Evolutionary conservation across 2,888 invertebrate species (phyloP).

Genomic region (Cotesia congregata): DNA sequence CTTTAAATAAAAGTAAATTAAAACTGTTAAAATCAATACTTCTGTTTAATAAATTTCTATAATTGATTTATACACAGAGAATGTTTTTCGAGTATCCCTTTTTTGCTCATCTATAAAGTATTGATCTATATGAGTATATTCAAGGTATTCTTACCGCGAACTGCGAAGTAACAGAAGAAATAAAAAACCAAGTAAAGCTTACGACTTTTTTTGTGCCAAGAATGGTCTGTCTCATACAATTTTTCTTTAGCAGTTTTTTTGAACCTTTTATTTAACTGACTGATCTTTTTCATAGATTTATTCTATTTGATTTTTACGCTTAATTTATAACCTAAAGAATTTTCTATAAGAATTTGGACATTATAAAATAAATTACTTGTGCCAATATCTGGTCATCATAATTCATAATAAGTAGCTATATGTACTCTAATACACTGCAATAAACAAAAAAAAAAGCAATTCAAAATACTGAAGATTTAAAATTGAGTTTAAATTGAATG

Average conservation of each 20-base stretch:
- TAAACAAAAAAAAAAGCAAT: no score
- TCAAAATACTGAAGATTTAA: no score
- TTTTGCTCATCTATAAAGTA: conserved; percentile 38
- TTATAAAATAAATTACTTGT: no score
- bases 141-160: conserved; percentile 1
- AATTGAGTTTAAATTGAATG: no score
- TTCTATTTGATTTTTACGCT: not conserved
- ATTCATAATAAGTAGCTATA: no score
- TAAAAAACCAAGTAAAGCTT: conserved; percentile 21
- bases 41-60: not conserved
- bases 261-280: not conserved
- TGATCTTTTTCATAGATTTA: not conserved
- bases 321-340: no score
- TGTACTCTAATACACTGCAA: no score
- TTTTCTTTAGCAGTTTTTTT: conserved; percentile 16
- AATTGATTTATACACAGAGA: conserved; percentile 1
- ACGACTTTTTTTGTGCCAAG: conserved; percentile 16
- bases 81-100: not conserved
- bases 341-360: no score
- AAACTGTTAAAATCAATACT: not conserved
- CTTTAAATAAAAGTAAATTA: not conserved
- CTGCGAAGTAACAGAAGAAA: conserved; percentile 19
- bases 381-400: no score
- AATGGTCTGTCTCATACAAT: not conserved
- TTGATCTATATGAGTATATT: conserved; percentile 41